Evolutionary conservation across 2,113 vertebrate genomes (phyloP), one percentile per base, ranked within the genome.

Genomic region (Seriola rivoliana): DNA sequence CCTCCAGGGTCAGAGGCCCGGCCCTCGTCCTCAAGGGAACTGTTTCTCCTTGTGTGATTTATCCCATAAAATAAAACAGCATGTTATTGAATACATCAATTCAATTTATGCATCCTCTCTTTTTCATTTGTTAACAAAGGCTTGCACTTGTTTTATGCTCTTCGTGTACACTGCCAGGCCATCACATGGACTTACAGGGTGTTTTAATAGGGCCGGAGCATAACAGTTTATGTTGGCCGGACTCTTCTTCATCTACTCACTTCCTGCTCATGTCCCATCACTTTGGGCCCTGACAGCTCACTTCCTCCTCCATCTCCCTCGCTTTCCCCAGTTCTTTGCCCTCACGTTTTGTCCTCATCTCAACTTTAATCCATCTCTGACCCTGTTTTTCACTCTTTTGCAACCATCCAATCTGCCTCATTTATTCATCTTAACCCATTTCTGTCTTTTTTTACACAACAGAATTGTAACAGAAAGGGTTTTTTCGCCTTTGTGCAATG

Each of bases 181-280:
- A 2, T 66, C 73, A 32, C 60, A 48, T 64, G 0, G 10, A 74
- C 72, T 64, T 29, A 72, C 4, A n/a, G 62, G 80, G 38, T 46
- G 69, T 74, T 59, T 78, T 85, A 84, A 86, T 73, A 71, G 73
- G 81, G 1, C 13, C 9, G 5, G 0, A 87, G 70, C 58, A 85
- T 64, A 90, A 91, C 89, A 87, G 80, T 93, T 93, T 91, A 90
- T 71, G 50, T 91, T 87, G 84, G 82, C 82, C n/a, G 3, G 63
- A 84, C 66, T 82, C 55, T 7, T 69, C 70, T 57, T 42, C 66
- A 42, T 85, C 68, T 21, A 69, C 44, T 81, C 66, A 23, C 80
- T 91, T 88, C 80, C 82, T 89, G 62, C 71, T 72, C 4, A 8
- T 67, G 46, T 72, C 23, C 40, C 75, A 42, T 68, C 78, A 62